Evolutionary conservation across 1,140 invertebrate species (phyloP).

Genomic region (Drosophila rhopaloa): DNA sequence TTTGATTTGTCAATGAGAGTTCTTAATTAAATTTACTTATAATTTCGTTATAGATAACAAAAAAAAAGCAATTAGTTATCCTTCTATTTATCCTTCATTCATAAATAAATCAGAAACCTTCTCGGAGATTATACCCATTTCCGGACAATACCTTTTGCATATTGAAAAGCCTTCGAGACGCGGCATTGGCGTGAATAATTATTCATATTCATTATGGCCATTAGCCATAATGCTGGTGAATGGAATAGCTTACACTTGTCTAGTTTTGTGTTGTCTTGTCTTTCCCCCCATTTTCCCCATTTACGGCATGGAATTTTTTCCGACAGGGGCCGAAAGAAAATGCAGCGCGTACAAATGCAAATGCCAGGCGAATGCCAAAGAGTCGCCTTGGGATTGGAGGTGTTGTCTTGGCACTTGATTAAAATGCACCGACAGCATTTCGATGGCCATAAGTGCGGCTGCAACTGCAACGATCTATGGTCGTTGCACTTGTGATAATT

Average conservation of each 20-base stretch:
- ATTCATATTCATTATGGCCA: slow-evolving; percentile 55
- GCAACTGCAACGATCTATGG: slow-evolving; percentile 12
- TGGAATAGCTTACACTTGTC: slow-evolving; percentile 45
- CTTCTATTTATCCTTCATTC: slow-evolving; percentile 3
- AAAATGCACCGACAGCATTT: slow-evolving; percentile 63
- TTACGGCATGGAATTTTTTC: slow-evolving; percentile 30
- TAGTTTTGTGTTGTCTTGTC: slow-evolving; percentile 16
- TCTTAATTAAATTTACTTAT: no score
- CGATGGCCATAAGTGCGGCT: slow-evolving; percentile 24
- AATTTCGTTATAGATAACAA: no score
- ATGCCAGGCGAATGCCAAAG: slow-evolving; percentile 40
- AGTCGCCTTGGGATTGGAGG: slow-evolving; percentile 34
- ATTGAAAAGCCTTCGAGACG: slow-evolving; percentile 37
- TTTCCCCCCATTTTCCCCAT: slow-evolving; percentile 25
- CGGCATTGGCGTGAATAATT: slow-evolving; percentile 32
- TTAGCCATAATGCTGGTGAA: slow-evolving; percentile 38
- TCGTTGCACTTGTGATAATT: slow-evolving; percentile 43
- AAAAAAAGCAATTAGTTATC: neutral
- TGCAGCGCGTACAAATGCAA: slow-evolving; percentile 55
- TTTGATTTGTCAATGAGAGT: no score
- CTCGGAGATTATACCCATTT: slow-evolving; percentile 23
- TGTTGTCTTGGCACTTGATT: slow-evolving; percentile 53
- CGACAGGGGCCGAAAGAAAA: slow-evolving; percentile 23
- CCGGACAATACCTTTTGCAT: slow-evolving; percentile 41
- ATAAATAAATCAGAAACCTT: slow-evolving; percentile 3